Base-by-base conservation (phyloP, 2,113 vertebrate genomes). In the Menura novaehollandiae region DNA sequence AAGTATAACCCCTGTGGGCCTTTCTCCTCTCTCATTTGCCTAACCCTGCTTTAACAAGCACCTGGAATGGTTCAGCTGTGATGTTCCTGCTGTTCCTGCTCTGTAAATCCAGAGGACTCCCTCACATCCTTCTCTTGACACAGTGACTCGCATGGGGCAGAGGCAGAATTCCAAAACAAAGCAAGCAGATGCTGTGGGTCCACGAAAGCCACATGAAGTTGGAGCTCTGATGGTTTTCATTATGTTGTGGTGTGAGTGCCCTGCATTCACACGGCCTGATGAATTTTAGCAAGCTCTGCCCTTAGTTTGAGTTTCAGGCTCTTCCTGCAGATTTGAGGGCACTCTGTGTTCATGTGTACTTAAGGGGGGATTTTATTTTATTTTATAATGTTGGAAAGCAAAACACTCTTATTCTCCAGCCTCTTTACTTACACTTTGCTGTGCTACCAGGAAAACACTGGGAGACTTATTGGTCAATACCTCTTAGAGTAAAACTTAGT, bases 91-190 rank as follows among this genome's bases (percentile, higher is more conserved):
- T 85, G 75, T 39, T 97, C 74, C 86, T 92, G 89, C 64, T 64
- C 77, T 74, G 55, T 68, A 87, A 79, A 60, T 28, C 59, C 85
- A 19, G 30, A 56, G 63, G 59, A 92, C 59, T 94, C 72, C 56
- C 87, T 60, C 71, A 51, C 63, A 72, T 75, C 4, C 46, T 92
- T 62, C 35, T 89, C 69, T 53, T 26, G 49, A 96, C 93, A 60
- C 66, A 75, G 44, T 49, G 83, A 93, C 71, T 91, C 0, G 24
- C 37, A 37, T 33, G n/a, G 47, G 86, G 83, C 81, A 91, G 46
- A 71, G 85, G 74, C 77, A 95, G 59, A 77, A 86, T 74, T 97
- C 86, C 91, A 94, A 86, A 94, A 88, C 88, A 97, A 92, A 94
- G 80, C 77, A 62, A 88, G 82, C 71, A 95, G 86, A 84, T 6